A percentile compares a stretch with the other conserved stretches of the same genome.
Conservation (phyloP, 2,888 invertebrate species). For the Ditylenchus weischeri region DNA sequence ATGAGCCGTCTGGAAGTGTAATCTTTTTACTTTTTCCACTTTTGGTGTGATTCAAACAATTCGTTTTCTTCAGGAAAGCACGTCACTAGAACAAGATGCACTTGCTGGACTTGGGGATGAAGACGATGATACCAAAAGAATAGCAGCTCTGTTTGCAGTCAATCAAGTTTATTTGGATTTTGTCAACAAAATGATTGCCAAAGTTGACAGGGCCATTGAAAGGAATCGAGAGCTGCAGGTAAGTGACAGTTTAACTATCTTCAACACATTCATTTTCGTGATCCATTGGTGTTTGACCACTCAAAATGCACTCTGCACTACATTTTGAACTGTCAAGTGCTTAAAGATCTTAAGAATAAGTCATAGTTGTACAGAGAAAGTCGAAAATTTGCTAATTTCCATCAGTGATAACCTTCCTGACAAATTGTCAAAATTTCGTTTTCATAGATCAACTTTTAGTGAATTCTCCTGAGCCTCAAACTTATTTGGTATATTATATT, state of each 20-base stretch:
- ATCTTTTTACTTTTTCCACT: too few relatives aligned
- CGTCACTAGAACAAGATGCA: not conserved
- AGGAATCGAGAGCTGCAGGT: conserved; percentile 38
- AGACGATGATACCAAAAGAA: too few relatives aligned
- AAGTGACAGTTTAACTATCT: conserved; percentile 23
- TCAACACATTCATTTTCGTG: too few relatives aligned
- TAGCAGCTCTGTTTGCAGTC: conserved; percentile 21
- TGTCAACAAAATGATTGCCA: conserved; percentile 31
- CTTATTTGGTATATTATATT: too few relatives aligned
- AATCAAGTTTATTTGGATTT: conserved; percentile 47
- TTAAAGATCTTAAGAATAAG: too few relatives aligned
- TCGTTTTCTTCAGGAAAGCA: too few relatives aligned
- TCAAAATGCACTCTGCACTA: not conserved
- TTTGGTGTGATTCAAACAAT: too few relatives aligned
- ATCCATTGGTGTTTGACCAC: not conserved
- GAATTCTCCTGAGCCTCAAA: too few relatives aligned
- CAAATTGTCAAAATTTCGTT: not conserved
- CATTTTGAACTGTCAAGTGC: not conserved
- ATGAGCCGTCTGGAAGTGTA: too few relatives aligned
- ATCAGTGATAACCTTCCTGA: too few relatives aligned
- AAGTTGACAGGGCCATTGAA: conserved; percentile 35
- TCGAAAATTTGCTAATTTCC: not conserved
- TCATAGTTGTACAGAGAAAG: not conserved
- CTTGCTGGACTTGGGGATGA: conserved; percentile 20
- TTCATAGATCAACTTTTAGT: not conserved